These are phyloP conservation scores for Cataglyphis hispanica DNA, from an alignment of 1,140 invertebrate genomes.

Conservation along the genomic window DNA sequence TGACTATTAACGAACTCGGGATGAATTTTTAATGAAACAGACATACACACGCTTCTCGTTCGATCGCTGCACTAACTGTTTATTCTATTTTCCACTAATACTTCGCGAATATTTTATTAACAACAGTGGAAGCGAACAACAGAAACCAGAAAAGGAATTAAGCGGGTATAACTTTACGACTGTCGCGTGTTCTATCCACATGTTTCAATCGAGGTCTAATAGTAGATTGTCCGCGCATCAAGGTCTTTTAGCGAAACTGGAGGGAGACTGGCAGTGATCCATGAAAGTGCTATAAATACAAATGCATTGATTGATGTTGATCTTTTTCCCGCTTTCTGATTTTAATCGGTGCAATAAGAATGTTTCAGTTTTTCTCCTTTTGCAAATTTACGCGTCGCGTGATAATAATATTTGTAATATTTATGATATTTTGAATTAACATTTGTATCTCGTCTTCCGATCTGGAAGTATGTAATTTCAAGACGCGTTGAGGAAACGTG, in stretches of 20 bases:
- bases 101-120: slow-evolving; percentile 7
- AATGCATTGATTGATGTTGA: slow-evolving; percentile 14
- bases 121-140: too few relatives aligned
- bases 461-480: slow-evolving; percentile 11
- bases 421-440: slow-evolving; percentile 11
- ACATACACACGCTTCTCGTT: slow-evolving; percentile 8
- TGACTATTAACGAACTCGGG: neutral
- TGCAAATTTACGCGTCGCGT: slow-evolving; percentile 16
- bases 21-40: neutral
- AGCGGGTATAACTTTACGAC: neutral
- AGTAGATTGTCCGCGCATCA: neutral
- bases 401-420: slow-evolving; percentile 19
- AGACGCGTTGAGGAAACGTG: neutral
- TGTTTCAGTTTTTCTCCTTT: neutral
- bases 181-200: slow-evolving; percentile 33
- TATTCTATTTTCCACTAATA: neutral
- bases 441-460: neutral
- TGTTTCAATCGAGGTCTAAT: slow-evolving; percentile 25
- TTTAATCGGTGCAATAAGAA: neutral
- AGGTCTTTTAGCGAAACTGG: slow-evolving; percentile 34
- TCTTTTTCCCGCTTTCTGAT: neutral
- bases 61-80: neutral
- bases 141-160: neutral
- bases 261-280: slow-evolving; percentile 66
- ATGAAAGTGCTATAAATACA: slow-evolving; percentile 64